Evolutionary conservation across 2,113 vertebrate genomes (phyloP).

Genomic region (Carettochelys insculpta): DNA sequence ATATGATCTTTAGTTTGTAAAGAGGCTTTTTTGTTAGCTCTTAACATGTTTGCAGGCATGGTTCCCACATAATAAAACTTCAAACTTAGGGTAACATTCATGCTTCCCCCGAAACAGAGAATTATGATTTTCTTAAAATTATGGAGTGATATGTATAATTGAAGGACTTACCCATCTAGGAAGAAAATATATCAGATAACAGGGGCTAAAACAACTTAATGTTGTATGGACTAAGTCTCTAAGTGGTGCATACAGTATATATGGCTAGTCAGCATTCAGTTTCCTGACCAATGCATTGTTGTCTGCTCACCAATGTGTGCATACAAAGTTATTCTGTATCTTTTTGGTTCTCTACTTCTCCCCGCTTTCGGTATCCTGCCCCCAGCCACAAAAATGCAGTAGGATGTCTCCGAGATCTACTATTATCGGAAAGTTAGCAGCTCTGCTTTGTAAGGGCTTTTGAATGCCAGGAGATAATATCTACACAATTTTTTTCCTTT

Average conservation of each 20-base stretch:
- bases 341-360: background rate
- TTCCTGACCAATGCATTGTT: background rate
- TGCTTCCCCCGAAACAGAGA: background rate
- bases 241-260: background rate
- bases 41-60: background rate
- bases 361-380: background rate
- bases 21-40: background rate
- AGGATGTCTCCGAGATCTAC: background rate
- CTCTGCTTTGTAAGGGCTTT: background rate
- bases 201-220: background rate
- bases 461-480: background rate
- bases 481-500: background rate
- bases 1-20: background rate
- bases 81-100: background rate
- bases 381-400: background rate
- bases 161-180: background rate
- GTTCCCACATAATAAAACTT: background rate
- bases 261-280: background rate
- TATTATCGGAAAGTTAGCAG: background rate
- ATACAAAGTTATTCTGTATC: background rate
- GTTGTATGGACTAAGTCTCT: too few species aligned
- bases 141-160: background rate
- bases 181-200: conserved; percentile 18
- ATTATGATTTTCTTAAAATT: background rate
- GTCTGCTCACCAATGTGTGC: background rate